Percentiles rank a stretch among this genome's conserved stretches.
phyloP scores from a whole-genome alignment of 2,888 invertebrate genomes.

The Dugesia japonica region DNA sequence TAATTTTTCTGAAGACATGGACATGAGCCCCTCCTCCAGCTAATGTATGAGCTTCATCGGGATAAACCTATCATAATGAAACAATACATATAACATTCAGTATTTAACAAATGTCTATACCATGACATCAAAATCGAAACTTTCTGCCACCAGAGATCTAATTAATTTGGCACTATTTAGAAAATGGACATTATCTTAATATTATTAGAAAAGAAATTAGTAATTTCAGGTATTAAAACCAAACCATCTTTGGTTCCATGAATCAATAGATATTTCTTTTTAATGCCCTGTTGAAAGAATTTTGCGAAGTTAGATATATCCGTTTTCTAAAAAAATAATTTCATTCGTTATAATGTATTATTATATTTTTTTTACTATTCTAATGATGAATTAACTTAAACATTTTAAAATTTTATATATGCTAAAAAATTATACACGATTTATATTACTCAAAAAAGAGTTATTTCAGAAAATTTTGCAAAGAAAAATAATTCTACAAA shows the following conservation, averaged over 20 bases:
- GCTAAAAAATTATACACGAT: neutral
- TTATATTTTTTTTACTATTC: no score
- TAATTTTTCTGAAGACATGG: constrained; percentile 1
- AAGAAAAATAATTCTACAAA: no score
- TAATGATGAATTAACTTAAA: no score
- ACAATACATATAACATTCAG: no score
- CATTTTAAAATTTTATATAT: neutral
- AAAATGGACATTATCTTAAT: constrained; percentile 5
- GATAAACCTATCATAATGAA: no score
- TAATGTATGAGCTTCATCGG: constrained; percentile 1
- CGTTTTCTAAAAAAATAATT: neutral
- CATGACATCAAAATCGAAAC: neutral
- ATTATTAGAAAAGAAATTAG: no score
- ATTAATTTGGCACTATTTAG: neutral
- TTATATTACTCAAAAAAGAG: neutral
- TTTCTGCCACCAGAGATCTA: neutral
- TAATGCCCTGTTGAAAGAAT: neutral
- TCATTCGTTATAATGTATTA: no score
- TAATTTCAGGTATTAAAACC: no score
- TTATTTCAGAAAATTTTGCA: neutral
- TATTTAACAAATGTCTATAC: neutral
- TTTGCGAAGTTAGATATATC: neutral
- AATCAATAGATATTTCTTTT: constrained; percentile 4
- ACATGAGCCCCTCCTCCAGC: neutral
- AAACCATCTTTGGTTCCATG: constrained; percentile 20